Evolutionary conservation across 1,140 invertebrate species (phyloP), one percentile per base, ranked within the genome.

Genomic region (Arion vulgaris): DNA sequence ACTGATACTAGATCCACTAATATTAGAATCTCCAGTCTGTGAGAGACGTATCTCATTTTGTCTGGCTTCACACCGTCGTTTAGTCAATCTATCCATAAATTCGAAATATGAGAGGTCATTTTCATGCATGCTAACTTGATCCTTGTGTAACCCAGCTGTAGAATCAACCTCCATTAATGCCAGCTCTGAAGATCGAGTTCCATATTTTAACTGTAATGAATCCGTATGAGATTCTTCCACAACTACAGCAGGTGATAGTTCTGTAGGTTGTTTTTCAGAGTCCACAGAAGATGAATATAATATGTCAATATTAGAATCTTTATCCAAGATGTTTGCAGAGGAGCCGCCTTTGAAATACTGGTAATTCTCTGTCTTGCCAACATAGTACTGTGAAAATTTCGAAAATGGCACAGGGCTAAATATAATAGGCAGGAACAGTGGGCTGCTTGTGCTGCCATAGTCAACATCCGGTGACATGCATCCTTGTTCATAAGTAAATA

Each of bases 21-120:
- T n/a, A 17, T 2, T 39, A 1, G 23, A 28, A 28, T 41, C 13
- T 0, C 0, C 7, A 28, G 17, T 62, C 26, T 36, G 32, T 28
- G 51, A 17, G 13, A 19, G 1, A 15, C 11, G 28, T 49, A 66
- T 32, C 17, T 39, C 41, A 9, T 80, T 80, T 0, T 66, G 78
- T n/a, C 62, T 1, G 39, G 68, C 62, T 4, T 38, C 62, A 41
- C 41, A 28, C 7, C 66, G 7, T 38, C 49, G 32, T n/a, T 80
- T 66, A 28, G 68, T 34, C 78, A 28, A 7, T 1, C 51, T 53
- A 19, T 38, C 41, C 17, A 36, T 34, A 5, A 2, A n/a, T 51
- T 80, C 68, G 28, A 80, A 71, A 32, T n/a, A n/a, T n/a, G 62
- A 41, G 9, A 80, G 28, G 36, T 7, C 68, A 28, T 49, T 32